A percentile compares a stretch with the other conserved stretches of the same genome.
phyloP scores from a whole-genome alignment of 1,140 invertebrate genomes.

The Platorchestia sp. region DNA sequence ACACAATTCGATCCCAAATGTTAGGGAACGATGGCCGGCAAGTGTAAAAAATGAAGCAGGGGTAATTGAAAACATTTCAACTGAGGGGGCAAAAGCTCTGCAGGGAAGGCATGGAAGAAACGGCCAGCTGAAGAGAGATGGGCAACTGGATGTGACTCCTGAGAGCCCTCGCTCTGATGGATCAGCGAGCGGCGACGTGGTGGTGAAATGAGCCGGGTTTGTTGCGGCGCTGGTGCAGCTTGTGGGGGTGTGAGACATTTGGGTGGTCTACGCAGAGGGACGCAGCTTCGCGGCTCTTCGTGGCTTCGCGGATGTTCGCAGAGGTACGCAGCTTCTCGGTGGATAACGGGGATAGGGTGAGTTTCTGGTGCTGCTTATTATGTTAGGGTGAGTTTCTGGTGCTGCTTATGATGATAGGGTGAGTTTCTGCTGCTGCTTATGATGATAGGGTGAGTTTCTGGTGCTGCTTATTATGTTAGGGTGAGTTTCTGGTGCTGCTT shows the following conservation, averaged over 20 bases:
- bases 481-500: too few relatives aligned
- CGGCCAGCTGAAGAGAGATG: slow-evolving; percentile 20
- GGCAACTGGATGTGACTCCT: slow-evolving; percentile 33
- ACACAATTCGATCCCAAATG: background rate
- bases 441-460: too few relatives aligned
- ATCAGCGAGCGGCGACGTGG: background rate
- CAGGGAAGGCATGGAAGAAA: slow-evolving; percentile 40
- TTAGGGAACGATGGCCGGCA: background rate
- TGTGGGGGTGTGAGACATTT: background rate
- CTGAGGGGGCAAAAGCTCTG: background rate
- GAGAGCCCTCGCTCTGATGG: slow-evolving; percentile 34
- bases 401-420: too few relatives aligned
- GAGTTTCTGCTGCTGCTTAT: too few relatives aligned
- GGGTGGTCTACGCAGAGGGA: background rate
- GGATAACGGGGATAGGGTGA: too few relatives aligned
- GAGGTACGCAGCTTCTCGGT: too few relatives aligned
- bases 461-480: too few relatives aligned
- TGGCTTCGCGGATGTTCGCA: too few relatives aligned
- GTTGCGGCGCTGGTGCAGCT: background rate
- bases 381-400: too few relatives aligned
- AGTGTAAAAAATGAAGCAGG: background rate
- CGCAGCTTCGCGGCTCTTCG: too few relatives aligned
- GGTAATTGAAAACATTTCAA: slow-evolving; percentile 42
- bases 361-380: too few relatives aligned
- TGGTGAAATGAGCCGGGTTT: slow-evolving; percentile 31